Conservation (phyloP, 2,888 invertebrate genomes). For the Gortyna flavago region DNA sequence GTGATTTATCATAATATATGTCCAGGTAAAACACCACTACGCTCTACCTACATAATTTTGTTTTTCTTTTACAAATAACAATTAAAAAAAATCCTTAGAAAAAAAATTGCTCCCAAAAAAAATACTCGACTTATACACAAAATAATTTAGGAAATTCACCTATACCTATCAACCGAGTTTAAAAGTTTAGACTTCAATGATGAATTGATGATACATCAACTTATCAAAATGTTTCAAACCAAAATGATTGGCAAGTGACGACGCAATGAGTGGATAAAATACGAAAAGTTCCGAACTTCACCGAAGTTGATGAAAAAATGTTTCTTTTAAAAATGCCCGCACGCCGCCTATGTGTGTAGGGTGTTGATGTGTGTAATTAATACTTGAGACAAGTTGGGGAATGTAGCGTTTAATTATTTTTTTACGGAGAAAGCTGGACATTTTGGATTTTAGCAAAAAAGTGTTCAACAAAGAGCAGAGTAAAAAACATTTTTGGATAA, state of each 20-base stretch:
- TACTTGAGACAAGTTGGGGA: slow-evolving; percentile 24
- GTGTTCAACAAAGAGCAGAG: background rate
- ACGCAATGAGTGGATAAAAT: slow-evolving; percentile 59
- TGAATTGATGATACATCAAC: slow-evolving; percentile 44
- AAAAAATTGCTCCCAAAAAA: slow-evolving; percentile 2
- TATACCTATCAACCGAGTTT: slow-evolving; percentile 25
- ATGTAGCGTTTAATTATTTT: background rate
- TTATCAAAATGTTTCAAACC: slow-evolving; percentile 48
- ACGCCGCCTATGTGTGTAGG: slow-evolving; percentile 62
- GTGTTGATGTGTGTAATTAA: slow-evolving; percentile 32
- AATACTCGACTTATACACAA: background rate
- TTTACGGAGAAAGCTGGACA: background rate
- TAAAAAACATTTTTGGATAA: background rate
- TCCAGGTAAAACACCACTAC: background rate
- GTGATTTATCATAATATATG: too few species aligned
- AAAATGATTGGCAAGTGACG: slow-evolving; percentile 56
- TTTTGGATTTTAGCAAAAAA: background rate
- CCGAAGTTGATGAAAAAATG: slow-evolving; percentile 60
- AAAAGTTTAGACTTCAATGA: slow-evolving; percentile 28
- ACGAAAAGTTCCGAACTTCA: slow-evolving; percentile 63
- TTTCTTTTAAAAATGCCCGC: slow-evolving; percentile 67
- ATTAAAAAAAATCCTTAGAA: background rate
- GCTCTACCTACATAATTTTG: too few species aligned
- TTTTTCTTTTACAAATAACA: background rate
- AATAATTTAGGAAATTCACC: slow-evolving; percentile 19